phyloP scores from a whole-genome alignment of 2,113 vertebrate species.

The Pseudorasbora parva region DNA sequence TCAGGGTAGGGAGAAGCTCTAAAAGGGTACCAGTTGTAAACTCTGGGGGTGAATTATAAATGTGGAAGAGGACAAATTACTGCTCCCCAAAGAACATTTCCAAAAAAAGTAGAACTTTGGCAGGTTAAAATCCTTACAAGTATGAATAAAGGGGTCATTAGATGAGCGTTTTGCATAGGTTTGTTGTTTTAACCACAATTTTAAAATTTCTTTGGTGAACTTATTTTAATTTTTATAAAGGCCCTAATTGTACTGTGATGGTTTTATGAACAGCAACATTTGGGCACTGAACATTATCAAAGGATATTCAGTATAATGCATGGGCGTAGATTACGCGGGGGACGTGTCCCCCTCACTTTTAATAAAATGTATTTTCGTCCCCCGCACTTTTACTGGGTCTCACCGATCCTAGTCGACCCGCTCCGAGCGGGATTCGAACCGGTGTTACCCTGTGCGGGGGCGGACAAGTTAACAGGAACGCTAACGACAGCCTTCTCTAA shows the following conservation, averaged over 20 bases:
- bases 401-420: no score
- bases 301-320: neutral
- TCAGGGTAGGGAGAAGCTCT: conserved; percentile 9
- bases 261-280: neutral
- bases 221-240: no score
- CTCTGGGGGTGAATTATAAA: conserved; percentile 27
- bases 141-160: neutral
- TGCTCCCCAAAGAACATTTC: neutral
- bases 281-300: conserved; percentile 5
- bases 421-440: no score
- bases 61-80: conserved; percentile 16
- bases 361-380: no score
- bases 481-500: no score
- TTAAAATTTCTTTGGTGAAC: no score
- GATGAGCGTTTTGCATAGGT: neutral
- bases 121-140: neutral
- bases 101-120: neutral
- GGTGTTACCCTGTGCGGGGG: no score
- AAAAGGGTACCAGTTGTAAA: conserved; percentile 29
- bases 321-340: no score
- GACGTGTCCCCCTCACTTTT: no score
- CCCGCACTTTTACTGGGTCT: no score
- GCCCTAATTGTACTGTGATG: neutral
- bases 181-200: neutral
- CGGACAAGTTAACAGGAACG: no score